phyloP scores from a whole-genome alignment of 1,140 invertebrate species.

The Drosophila quadrilineata region DNA sequence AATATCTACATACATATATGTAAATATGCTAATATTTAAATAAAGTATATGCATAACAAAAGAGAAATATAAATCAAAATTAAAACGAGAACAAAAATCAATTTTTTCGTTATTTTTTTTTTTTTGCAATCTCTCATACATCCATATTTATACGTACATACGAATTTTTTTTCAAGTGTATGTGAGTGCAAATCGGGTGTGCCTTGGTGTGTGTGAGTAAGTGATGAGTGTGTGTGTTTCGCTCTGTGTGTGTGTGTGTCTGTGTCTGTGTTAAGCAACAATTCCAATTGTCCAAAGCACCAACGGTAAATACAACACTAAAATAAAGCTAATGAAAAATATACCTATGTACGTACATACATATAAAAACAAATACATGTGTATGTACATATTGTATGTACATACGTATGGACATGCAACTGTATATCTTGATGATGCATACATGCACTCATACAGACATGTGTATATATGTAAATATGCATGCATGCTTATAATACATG shows the following conservation, averaged over 20 bases:
- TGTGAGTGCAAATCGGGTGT: too few relatives aligned
- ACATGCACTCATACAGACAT: neutral
- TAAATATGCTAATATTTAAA: too few relatives aligned
- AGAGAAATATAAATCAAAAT: neutral
- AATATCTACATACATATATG: too few relatives aligned
- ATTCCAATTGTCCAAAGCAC: constrained; percentile 36
- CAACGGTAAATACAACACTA: constrained; percentile 67
- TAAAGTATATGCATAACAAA: too few relatives aligned
- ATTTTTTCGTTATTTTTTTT: constrained; percentile 6
- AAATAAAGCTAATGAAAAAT: constrained; percentile 2
- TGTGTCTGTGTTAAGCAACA: constrained; percentile 18
- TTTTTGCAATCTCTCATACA: constrained; percentile 12
- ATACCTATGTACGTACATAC: neutral
- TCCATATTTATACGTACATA: too few relatives aligned
- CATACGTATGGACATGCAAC: neutral
- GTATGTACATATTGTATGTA: neutral
- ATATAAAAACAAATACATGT: neutral
- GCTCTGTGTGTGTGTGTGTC: neutral
- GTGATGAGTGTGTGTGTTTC: constrained; percentile 7
- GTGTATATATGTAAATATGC: neutral
- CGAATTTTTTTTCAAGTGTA: constrained; percentile 42
- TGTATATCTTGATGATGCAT: too few relatives aligned
- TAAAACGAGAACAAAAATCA: constrained; percentile 6
- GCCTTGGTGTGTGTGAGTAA: too few relatives aligned
- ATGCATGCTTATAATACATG: constrained; percentile 14